These are phyloP conservation scores for Caenorhabditis zanzibari DNA, from an alignment of 2,888 invertebrate genomes.

Conservation along the genomic window DNA sequence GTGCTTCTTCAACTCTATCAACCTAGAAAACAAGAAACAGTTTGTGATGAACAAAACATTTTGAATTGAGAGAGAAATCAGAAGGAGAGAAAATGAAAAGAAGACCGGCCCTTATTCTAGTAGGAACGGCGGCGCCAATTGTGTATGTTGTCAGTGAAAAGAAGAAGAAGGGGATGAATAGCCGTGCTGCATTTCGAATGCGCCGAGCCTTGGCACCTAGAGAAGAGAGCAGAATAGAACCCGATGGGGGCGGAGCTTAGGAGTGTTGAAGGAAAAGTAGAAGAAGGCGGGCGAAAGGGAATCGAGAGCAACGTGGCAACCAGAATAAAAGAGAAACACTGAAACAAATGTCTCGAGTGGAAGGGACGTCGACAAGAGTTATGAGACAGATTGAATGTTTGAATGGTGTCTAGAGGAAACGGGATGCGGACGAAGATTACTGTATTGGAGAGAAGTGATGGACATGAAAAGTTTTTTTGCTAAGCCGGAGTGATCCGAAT, in stretches of 20 bases:
- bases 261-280: constrained; percentile 21
- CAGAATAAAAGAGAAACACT: constrained; percentile 1
- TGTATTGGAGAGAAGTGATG: neutral
- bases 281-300: constrained; percentile 13
- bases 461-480: no score
- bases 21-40: constrained; percentile 42
- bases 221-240: constrained; percentile 41
- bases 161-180: constrained; percentile 33
- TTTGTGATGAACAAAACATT: constrained; percentile 17
- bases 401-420: neutral
- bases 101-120: constrained; percentile 15
- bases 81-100: constrained; percentile 23
- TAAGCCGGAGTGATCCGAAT: no score
- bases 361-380: neutral
- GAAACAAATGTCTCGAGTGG: constrained; percentile 5
- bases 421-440: neutral
- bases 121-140: constrained; percentile 47
- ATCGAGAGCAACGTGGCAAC: constrained; percentile 45
- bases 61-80: constrained; percentile 3
- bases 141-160: constrained; percentile 53
- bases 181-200: constrained; percentile 63
- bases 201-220: constrained; percentile 62
- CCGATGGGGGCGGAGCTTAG: constrained; percentile 46
- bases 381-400: neutral
- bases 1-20: neutral